Evolutionary conservation across 2,888 invertebrate genomes (phyloP).

Genomic region (Macrophya annulata): DNA sequence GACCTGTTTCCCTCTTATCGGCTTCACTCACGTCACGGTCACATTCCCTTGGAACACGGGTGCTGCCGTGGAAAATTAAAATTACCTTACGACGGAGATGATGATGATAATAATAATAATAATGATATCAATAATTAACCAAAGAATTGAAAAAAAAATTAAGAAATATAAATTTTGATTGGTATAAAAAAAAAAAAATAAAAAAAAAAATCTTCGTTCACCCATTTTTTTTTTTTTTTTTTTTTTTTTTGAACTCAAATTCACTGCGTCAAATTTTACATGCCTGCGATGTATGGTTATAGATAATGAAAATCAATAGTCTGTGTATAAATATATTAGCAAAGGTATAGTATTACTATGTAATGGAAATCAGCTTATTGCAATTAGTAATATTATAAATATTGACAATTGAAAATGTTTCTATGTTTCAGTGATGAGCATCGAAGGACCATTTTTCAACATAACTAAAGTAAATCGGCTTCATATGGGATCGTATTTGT

Average conservation of each 20-base stretch:
- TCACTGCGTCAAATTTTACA: background rate
- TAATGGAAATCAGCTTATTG: background rate
- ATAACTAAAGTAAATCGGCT: constrained; percentile 78
- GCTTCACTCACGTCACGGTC: constrained; percentile 34
- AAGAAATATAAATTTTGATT: too few relatives aligned
- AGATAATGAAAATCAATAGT: background rate
- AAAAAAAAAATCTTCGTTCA: too few relatives aligned
- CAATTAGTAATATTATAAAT: background rate
- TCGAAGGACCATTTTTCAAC: constrained; percentile 83
- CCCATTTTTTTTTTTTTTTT: background rate
- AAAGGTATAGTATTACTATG: background rate
- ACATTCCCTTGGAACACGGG: constrained; percentile 20
- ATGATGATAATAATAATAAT: background rate
- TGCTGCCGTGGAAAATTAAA: constrained; percentile 26
- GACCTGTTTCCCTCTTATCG: constrained; percentile 28
- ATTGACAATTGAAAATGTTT: background rate
- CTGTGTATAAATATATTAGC: background rate
- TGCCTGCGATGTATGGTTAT: background rate
- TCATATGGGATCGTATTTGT: constrained; percentile 81
- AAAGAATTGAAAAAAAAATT: too few relatives aligned
- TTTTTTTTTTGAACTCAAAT: background rate
- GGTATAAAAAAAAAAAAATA: too few relatives aligned
- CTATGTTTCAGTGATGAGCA: constrained; percentile 82
- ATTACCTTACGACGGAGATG: background rate
- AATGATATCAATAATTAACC: background rate